Evolutionary conservation across 1,140 invertebrate species (phyloP).

Genomic region (Zophobas atratus): DNA sequence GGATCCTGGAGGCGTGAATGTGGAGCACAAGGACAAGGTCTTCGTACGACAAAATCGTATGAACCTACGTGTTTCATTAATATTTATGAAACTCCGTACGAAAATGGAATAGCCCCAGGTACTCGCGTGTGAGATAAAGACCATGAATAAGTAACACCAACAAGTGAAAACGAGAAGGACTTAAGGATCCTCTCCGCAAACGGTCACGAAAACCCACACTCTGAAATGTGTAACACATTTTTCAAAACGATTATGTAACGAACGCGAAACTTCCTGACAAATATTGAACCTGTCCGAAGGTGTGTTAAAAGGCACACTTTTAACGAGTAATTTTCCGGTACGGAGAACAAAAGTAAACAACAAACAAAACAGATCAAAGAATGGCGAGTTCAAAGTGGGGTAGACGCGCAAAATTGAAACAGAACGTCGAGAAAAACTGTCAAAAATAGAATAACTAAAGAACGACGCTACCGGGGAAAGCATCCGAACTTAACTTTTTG

Average conservation of each 20-base stretch:
- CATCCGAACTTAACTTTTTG: slow-evolving; percentile 20
- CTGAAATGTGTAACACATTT: not conserved
- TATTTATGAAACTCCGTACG: slow-evolving; percentile 29
- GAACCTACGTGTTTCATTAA: slow-evolving; percentile 43
- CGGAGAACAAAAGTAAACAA: slow-evolving; percentile 15
- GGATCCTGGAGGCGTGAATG: slow-evolving; percentile 41
- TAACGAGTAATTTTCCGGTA: slow-evolving; percentile 32
- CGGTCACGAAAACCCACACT: not conserved
- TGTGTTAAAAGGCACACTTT: slow-evolving; percentile 22
- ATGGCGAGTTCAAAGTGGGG: slow-evolving; percentile 4
- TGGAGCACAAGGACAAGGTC: slow-evolving; percentile 54
- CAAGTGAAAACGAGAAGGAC: slow-evolving; percentile 45
- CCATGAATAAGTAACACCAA: slow-evolving; percentile 37
- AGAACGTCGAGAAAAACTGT: slow-evolving; percentile 14
- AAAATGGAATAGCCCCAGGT: slow-evolving; percentile 39
- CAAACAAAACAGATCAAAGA: slow-evolving; percentile 32
- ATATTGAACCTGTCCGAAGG: not conserved
- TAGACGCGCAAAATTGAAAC: not conserved
- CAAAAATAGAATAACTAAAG: slow-evolving; percentile 25
- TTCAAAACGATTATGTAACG: not conserved
- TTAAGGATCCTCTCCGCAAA: not conserved
- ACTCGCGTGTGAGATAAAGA: slow-evolving; percentile 43
- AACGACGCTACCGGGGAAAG: slow-evolving; percentile 12
- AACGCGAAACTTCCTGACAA: not conserved
- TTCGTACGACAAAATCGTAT: slow-evolving; percentile 23